Evolutionary conservation across 1,140 invertebrate species (phyloP), one percentile per base, ranked within the genome.

Genomic region (Brachionus paranguensis): DNA sequence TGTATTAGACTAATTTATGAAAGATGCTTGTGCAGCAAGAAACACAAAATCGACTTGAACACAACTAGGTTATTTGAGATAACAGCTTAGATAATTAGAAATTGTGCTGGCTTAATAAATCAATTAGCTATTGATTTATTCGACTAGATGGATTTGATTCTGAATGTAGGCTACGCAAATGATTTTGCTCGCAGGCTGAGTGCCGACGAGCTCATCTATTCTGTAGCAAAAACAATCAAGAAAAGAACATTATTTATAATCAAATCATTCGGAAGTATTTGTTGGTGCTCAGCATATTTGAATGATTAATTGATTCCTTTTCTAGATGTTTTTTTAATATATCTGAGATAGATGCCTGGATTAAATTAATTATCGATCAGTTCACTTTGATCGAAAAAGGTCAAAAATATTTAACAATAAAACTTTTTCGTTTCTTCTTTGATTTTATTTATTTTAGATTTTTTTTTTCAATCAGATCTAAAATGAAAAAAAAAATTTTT

Each of bases 111-210:
- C 1, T 20, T 29, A 17, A 37, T 27, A 65, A 65, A 68, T 68
- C 65, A 68, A 68, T 68, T 68, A 68, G 65, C 65, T 14, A 33
- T 68, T 68, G 27, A 68, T 68, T n/a, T n/a, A n/a, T n/a, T n/a
- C n/a, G n/a, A n/a, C n/a, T n/a, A n/a, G n/a, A n/a, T n/a, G n/a
- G n/a, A n/a, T n/a, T 68, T 37, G 8, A 68, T 37, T 33, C 4
- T 8, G 0, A 6, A 55, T 6, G 7, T 55, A 24, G 50, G 50
- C 50, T 17, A 17, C 17, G 1, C 2, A 0, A n/a, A 60, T 20
- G 20, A 20, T 10, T 6, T 6, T 60, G 4, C 53, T 60, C 0
- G 17, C 17, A 60, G 17, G 20, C n/a, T 60, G 8, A 17, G 47
- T 17, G 47, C 47, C 47, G 47, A 60, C 53, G n/a, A 20, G 53